These are phyloP conservation scores for Pangasianodon gigas DNA, from an alignment of 2,113 vertebrate species.

Conservation along the genomic window DNA sequence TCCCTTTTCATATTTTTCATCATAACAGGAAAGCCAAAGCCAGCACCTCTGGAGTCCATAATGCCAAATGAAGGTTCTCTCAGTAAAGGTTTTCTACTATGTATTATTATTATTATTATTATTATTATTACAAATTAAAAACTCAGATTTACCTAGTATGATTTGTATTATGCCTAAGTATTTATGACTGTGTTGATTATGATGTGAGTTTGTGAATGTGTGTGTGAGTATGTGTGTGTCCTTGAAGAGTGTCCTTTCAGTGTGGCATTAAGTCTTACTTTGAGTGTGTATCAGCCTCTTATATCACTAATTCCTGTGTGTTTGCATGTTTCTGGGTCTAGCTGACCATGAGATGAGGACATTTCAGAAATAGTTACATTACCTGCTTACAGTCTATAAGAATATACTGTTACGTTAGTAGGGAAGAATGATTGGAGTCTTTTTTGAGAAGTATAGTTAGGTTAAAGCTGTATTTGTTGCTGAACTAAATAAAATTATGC, in stretches of 20 bases:
- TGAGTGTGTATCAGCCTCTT: background rate
- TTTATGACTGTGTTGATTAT: background rate
- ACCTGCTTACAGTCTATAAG: background rate
- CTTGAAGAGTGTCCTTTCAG: background rate
- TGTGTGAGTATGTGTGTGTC: background rate
- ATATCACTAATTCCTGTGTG: background rate
- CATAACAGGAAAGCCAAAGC: slow-evolving; percentile 37
- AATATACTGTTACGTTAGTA: background rate
- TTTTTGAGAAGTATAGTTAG: background rate
- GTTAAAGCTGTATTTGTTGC: background rate
- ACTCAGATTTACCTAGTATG: background rate
- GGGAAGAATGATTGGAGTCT: background rate
- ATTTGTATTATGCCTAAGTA: background rate
- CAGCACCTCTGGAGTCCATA: slow-evolving; percentile 34
- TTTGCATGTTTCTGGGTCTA: background rate
- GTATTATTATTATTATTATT: background rate
- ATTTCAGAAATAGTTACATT: background rate
- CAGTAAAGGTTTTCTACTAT: background rate
- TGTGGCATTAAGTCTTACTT: background rate
- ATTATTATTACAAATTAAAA: background rate
- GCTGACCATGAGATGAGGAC: background rate
- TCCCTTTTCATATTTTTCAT: background rate
- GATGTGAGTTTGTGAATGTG: background rate
- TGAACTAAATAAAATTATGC: background rate
- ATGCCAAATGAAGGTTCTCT: slow-evolving; percentile 49